These are phyloP conservation scores for Cyclophora punctaria DNA, from an alignment of 2,888 invertebrate species.

Conservation along the genomic window DNA sequence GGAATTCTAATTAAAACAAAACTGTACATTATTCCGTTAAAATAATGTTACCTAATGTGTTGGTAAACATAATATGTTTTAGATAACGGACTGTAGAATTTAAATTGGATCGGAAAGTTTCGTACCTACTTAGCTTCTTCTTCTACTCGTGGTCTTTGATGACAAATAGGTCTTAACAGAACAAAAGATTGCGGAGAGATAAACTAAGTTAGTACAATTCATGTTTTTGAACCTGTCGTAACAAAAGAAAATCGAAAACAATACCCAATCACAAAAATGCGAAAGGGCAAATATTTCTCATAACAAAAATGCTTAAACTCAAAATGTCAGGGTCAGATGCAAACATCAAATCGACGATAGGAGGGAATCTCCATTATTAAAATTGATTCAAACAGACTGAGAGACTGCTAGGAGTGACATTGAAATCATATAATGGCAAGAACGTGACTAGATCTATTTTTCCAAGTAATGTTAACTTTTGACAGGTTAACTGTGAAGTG, in stretches of 20 bases:
- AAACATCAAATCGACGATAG: slow-evolving; percentile 31
- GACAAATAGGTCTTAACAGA: too few species aligned
- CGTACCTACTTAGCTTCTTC: too few species aligned
- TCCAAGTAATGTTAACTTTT: slow-evolving; percentile 10
- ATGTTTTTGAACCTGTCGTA: too few species aligned
- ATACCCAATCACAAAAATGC: slow-evolving; percentile 9
- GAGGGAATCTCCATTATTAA: slow-evolving; percentile 30
- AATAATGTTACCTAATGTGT: too few species aligned
- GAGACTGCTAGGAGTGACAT: slow-evolving; percentile 31
- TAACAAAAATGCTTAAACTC: slow-evolving; percentile 34
- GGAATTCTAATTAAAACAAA: background rate
- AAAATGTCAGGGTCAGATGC: slow-evolving; percentile 47
- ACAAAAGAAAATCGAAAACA: too few species aligned
- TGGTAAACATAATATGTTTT: slow-evolving; percentile 7
- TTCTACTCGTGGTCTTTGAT: too few species aligned
- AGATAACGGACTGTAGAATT: too few species aligned
- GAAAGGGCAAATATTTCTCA: slow-evolving; percentile 49
- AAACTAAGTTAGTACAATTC: too few species aligned
- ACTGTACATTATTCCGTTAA: too few species aligned
- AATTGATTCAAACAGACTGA: slow-evolving; percentile 29
- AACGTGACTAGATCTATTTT: slow-evolving; percentile 35
- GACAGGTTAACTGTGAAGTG: slow-evolving; percentile 6
- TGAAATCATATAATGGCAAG: slow-evolving; percentile 31
- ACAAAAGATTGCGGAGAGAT: too few species aligned
- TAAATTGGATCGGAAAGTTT: too few species aligned